Percentiles rank a stretch among this genome's conserved stretches.
phyloP scores from a whole-genome alignment of 1,140 invertebrate species.

The Achatina immaculata region DNA sequence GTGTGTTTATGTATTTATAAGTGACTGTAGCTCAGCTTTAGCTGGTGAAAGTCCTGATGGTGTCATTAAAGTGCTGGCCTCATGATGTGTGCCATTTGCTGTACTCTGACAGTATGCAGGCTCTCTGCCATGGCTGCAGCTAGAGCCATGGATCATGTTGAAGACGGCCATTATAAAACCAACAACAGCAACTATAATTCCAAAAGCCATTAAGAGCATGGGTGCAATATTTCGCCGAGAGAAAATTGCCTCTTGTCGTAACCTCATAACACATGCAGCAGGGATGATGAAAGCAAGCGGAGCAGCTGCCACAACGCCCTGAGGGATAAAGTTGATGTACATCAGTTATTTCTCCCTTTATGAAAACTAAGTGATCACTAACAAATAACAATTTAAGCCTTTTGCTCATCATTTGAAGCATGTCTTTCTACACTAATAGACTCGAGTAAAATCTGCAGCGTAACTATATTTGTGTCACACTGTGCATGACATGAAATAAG shows the following conservation, averaged over 20 bases:
- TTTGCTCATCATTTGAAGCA: not conserved
- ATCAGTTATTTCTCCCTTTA: not conserved
- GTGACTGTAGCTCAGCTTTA: not conserved
- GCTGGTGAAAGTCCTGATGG: not conserved
- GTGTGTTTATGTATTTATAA: not conserved
- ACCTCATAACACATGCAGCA: slow-evolving; percentile 83
- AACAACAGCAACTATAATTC: slow-evolving; percentile 78
- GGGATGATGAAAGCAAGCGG: slow-evolving; percentile 89
- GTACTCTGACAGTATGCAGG: slow-evolving; percentile 73
- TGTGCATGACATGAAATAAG: too few relatives aligned
- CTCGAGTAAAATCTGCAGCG: not conserved
- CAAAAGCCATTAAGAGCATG: slow-evolving; percentile 80
- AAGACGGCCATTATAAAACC: slow-evolving; percentile 76
- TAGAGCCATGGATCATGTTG: slow-evolving; percentile 72
- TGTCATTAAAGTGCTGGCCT: not conserved
- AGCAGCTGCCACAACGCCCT: slow-evolving; percentile 87
- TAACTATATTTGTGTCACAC: too few relatives aligned
- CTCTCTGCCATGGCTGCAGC: slow-evolving; percentile 78
- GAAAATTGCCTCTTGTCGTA: slow-evolving; percentile 81
- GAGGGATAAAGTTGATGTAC: slow-evolving; percentile 44
- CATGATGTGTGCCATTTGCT: not conserved
- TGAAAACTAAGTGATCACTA: not conserved
- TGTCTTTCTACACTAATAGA: not conserved
- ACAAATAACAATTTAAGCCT: not conserved
- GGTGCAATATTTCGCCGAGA: slow-evolving; percentile 81